Percentiles rank a stretch among this genome's conserved stretches.
Conservation (phyloP, 2,797 vertebrate species). For the Xenopus petersii region DNA sequence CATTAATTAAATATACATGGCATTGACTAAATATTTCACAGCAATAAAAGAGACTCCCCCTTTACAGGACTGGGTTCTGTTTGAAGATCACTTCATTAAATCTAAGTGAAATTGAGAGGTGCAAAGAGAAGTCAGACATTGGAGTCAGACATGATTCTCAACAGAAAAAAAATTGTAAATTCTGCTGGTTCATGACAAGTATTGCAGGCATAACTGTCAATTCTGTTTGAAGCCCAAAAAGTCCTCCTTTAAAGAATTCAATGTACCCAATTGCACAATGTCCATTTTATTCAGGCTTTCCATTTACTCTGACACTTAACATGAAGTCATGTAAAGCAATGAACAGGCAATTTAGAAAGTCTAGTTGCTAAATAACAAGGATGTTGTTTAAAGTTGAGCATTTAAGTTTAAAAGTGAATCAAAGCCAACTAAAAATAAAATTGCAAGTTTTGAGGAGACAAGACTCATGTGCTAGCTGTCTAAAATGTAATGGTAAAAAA, state of each 20-base stretch:
- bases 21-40: conserved; percentile 35
- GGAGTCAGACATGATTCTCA: conserved; percentile 17
- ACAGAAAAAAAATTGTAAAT: conserved; percentile 29
- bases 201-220: conserved; percentile 20
- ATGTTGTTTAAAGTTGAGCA: no score
- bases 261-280: not conserved
- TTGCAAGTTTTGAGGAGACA: no score
- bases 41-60: conserved; percentile 16
- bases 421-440: no score
- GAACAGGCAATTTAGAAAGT: not conserved
- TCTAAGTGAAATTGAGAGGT: conserved; percentile 31
- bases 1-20: conserved; percentile 45
- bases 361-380: no score
- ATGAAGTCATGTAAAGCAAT: not conserved
- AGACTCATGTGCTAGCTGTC: no score
- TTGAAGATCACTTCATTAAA: conserved; percentile 47
- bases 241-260: conserved; percentile 1
- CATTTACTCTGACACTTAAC: not conserved
- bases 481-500: no score
- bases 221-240: conserved; percentile 36
- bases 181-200: conserved; percentile 40
- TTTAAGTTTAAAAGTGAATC: no score
- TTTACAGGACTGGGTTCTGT: not conserved
- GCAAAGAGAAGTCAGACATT: conserved; percentile 14
- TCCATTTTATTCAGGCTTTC: not conserved